A percentile compares a stretch with the other conserved stretches of the same genome.
These are phyloP conservation scores for Lepisosteus osseus DNA, from an alignment of 2,113 vertebrate species.

Conservation along the genomic window DNA sequence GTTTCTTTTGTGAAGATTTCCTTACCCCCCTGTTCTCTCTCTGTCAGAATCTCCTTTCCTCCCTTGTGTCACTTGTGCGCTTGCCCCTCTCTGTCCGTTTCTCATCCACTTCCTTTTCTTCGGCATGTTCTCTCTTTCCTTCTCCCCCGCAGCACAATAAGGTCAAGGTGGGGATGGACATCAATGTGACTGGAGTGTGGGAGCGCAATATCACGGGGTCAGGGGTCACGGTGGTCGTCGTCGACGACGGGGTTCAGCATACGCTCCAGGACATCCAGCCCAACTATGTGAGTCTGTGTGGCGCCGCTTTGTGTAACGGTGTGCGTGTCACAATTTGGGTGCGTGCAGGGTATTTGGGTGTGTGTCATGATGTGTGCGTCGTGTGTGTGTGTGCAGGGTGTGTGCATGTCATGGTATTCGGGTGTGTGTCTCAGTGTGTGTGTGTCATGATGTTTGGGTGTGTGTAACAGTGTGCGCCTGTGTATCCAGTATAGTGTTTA, in stretches of 20 bases:
- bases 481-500: background rate
- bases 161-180: constrained; percentile 80
- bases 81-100: background rate
- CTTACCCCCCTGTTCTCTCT: background rate
- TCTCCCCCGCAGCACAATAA: constrained; percentile 74
- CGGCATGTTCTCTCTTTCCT: background rate
- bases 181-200: constrained; percentile 94
- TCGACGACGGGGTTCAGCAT: constrained; percentile 92
- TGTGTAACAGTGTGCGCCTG: background rate
- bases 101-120: background rate
- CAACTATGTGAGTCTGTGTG: constrained; percentile 81
- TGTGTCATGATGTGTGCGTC: background rate
- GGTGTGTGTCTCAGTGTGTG: background rate
- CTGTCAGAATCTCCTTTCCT: background rate
- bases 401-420: background rate
- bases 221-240: constrained; percentile 91
- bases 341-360: background rate
- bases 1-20: background rate
- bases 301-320: background rate
- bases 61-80: accelerated
- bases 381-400: background rate
- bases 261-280: constrained; percentile 85
- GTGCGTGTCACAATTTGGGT: background rate
- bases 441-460: background rate
- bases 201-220: constrained; percentile 87